phyloP scores from a whole-genome alignment of 2,113 vertebrate species.

The Origma solitaria region DNA sequence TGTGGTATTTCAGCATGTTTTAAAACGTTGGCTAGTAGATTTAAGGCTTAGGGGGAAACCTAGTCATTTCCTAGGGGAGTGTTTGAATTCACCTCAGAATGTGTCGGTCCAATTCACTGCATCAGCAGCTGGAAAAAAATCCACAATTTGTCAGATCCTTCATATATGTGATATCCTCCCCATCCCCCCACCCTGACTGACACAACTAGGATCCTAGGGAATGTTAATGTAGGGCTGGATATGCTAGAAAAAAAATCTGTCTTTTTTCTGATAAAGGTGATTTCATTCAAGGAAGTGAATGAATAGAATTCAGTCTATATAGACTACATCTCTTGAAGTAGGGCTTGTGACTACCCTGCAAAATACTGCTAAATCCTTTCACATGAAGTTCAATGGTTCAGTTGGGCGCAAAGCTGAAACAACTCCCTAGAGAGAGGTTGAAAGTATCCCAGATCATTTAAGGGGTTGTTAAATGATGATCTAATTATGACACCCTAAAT shows the following conservation, averaged over 20 bases:
- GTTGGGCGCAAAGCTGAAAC: neutral
- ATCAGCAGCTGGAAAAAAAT: neutral
- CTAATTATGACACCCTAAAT: conserved; percentile 20
- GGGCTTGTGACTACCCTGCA: neutral
- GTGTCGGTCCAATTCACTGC: neutral
- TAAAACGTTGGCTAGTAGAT: neutral
- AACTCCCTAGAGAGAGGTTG: neutral
- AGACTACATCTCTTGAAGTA: neutral
- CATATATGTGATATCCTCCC: neutral
- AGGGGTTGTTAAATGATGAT: conserved; percentile 23
- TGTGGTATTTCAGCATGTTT: neutral
- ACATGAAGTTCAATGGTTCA: neutral
- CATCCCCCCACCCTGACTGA: neutral
- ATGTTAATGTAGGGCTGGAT: neutral
- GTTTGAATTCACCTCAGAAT: neutral
- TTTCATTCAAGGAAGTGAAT: neutral
- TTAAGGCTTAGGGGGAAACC: neutral
- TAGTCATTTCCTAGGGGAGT: neutral
- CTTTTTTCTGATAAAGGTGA: neutral
- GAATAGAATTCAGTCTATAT: neutral
- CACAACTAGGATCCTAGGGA: neutral
- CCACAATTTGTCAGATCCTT: neutral
- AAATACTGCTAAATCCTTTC: neutral
- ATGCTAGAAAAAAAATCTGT: neutral
- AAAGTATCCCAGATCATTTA: conserved; percentile 30